Evolutionary conservation across 2,888 invertebrate genomes (phyloP), one percentile per base, ranked within the genome.

Genomic region (Tenthredo amoena): DNA sequence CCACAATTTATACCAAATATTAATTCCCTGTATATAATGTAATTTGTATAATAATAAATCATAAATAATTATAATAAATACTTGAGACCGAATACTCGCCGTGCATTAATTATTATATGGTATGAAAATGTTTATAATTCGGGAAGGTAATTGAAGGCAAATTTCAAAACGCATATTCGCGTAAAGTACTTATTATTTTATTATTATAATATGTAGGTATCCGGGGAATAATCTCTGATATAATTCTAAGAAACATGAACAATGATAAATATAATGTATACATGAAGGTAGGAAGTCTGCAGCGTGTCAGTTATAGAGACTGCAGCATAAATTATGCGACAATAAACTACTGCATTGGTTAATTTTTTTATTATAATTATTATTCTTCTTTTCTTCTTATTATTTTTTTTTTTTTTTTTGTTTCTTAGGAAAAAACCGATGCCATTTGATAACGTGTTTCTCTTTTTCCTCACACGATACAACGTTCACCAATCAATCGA

Each of bases 171-270:
- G 79, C 76, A 7, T 10, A 37, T 71, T 89, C 87, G 88, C 90
- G 88, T 90, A 91, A 91, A 90, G 89, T 91, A 90, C 88, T 90
- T 89, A 88, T 89, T 92, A 92, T 92, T 92, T 91, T 91, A 90
- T 89, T 87, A 86, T 90, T 88, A 89, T 90, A 92, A 92, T 90
- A 90, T 91, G 47, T 91, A 92, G 81, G 90, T 91, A 92, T 92
- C 90, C 91, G 90, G 91, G 92, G 91, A 92, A 93, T 92, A 92
- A 91, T 91, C 92, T 92, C 92, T 92, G 90, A 90, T 90, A 90
- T 92, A 91, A 92, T 92, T 93, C 92, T 93, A 93, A 91, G 92
- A 93, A 93, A 93, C 93, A 92, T 93, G 93, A 93, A 93, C 93
- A 93, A 93, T 93, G 91, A 93, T 93, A 93, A 93, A 93, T 93